Base-by-base conservation (phyloP, 1,140 invertebrate genomes). In the Tetraneura akinire region DNA sequence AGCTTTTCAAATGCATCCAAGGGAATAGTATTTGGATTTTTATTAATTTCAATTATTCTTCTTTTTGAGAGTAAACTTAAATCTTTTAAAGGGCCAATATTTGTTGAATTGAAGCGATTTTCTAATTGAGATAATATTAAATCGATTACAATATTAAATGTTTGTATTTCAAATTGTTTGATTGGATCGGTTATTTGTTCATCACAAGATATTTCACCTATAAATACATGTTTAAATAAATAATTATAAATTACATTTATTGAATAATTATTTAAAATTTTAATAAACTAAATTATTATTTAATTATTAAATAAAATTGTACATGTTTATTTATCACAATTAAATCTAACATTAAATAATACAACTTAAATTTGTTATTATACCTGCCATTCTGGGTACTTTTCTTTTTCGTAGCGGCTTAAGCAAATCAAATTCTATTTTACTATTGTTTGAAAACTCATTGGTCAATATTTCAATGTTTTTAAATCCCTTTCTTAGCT, bases 141-240 rank as follows among this genome's bases (percentile, higher is more conserved):
- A 64, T 64, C 26, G 29, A 64, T 64, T 18, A 64, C 16, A 37
- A 0, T 26, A 64, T 64, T 64, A 5, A 29, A 37, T 64, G 14
- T 64, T 64, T 64, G 26, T 18, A 64, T 23, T 32, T 64, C 18
- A 64, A 64, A 32, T 37, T 64, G 23, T 32, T 64, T 64, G 23
- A 29, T 4, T 32, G 60, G 26, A 32, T 37, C 23, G 16, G 1
- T 21, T 60, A 62, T 14, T 18, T 26, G 26, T 64, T 64, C 60
- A 64, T 32, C 60, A 29, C 60, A 37, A 4, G 14, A 16, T 1
- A 29, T 64, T 64, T 64, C 60, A 64, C 60, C 60, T 62, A 18
- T n/a, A 53, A 51, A 51, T n/a, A 51, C 16, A n/a, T 18, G 8
- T 51, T 51, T 3, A 51, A 51, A 5, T n/a, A 29, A 60, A 60